Base-by-base conservation (phyloP, 2,113 vertebrate genomes). In the Carollia perspicillata region DNA sequence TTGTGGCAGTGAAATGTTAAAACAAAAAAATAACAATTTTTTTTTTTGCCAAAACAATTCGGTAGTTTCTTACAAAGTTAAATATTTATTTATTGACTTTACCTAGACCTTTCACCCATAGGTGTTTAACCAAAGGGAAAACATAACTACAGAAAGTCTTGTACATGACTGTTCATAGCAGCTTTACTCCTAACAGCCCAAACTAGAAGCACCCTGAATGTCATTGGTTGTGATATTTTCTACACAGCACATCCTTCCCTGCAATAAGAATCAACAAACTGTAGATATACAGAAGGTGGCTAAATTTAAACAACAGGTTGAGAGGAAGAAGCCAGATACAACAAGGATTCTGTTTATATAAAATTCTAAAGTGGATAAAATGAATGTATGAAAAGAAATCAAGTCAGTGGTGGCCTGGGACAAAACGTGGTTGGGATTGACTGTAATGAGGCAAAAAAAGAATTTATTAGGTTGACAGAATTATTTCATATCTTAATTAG, bases 51-150 rank as follows among this genome's bases (percentile, higher is more conserved):
- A 65, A 96, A 95, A 42, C 1, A 81, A 33, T 51, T 49, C 58
- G 30, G 9, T 18, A 90, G 37, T 40, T 84, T 93, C 30, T 35
- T 63, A 69, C 18, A 65, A 65, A 63, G 28, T 63, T 63, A 63
- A 30, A 63, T 63, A 30, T 63, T 63, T 63, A 30, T 63, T 63
- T 74, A 66, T 75, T 40, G 77, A 37, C 4, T 14, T 33, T n/a
- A 37, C 16, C 9, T 30, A 89, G 55, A 85, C 33, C 26, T 53
- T 81, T 83, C 18, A 60, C 11, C 69, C 4, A 0, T 91, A 74
- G 49, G 3, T 79, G n/a, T 83, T 93, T 81, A 68, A 30, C 65
- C 74, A 55, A 80, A 89, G 28, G 92, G 42, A 85, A 90, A 93
- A 47, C 22, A 68, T 28, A 74, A 1, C 23, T 23, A 79, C 53